Conservation (phyloP, 2,797 vertebrate genomes). For the Pempheris klunzingeri region DNA sequence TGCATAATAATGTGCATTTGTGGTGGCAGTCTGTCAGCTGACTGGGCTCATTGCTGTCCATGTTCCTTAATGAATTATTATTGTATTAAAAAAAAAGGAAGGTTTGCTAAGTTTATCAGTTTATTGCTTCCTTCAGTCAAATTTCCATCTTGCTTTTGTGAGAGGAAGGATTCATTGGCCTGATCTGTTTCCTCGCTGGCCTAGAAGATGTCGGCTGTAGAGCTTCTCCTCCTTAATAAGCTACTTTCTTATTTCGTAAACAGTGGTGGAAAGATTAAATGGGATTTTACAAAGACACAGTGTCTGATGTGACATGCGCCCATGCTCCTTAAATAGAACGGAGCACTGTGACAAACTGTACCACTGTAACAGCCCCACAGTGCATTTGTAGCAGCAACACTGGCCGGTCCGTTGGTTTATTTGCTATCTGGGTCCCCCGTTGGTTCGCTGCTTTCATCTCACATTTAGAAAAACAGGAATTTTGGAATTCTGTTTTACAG, state of each 20-base stretch:
- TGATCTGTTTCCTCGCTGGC: slow-evolving; percentile 33
- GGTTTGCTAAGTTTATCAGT: slow-evolving; percentile 18
- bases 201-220: slow-evolving; percentile 22
- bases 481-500: neutral
- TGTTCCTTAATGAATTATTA: slow-evolving; percentile 32
- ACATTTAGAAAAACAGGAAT: neutral
- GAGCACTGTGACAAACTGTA: neutral
- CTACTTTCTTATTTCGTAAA: slow-evolving; percentile 26
- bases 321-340: slow-evolving; percentile 14
- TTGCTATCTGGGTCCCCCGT: neutral
- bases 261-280: slow-evolving; percentile 19
- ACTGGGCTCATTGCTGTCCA: neutral
- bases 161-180: slow-evolving; percentile 21
- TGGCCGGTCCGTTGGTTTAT: slow-evolving; percentile 25
- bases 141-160: slow-evolving; percentile 23
- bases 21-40: slow-evolving; percentile 30
- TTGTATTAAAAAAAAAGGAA: slow-evolving; percentile 8
- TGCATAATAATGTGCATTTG: slow-evolving; percentile 31
- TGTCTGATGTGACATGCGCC: neutral
- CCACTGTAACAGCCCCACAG: slow-evolving; percentile 3
- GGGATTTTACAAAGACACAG: slow-evolving; percentile 26
- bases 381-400: slow-evolving; percentile 19
- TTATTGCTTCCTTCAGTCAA: slow-evolving; percentile 28
- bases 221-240: slow-evolving; percentile 24
- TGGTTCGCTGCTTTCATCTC: slow-evolving; percentile 24